Percentiles rank a stretch among this genome's conserved stretches.
Evolutionary conservation across 53 echinoderm and acorn worm species (phyloP).

Genomic region (Paracentrotus lividus): DNA sequence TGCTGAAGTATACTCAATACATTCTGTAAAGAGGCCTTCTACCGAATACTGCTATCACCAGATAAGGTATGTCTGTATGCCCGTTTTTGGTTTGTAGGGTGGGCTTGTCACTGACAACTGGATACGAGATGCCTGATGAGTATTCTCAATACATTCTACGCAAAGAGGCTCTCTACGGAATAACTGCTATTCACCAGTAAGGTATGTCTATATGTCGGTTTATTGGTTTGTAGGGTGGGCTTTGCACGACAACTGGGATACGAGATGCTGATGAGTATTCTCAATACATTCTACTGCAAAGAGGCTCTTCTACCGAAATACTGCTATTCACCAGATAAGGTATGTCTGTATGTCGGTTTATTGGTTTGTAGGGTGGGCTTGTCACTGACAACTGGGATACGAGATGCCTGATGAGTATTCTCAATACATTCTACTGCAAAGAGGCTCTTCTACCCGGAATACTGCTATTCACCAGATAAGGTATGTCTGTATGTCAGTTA

Average conservation of each 20-base stretch:
- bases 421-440: slow-evolving; percentile 89
- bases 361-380: slow-evolving; percentile 92
- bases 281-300: slow-evolving; percentile 89
- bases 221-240: no score
- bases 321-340: slow-evolving; percentile 94
- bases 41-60: slow-evolving; percentile 91
- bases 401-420: slow-evolving; percentile 87
- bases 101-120: slow-evolving; percentile 97
- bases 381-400: slow-evolving; percentile 96
- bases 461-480: slow-evolving; percentile 94
- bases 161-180: slow-evolving; percentile 85
- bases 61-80: slow-evolving; percentile 94
- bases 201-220: slow-evolving; percentile 60
- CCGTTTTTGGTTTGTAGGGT: slow-evolving; percentile 91
- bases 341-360: slow-evolving; percentile 9
- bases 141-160: slow-evolving; percentile 93
- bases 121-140: slow-evolving; percentile 92
- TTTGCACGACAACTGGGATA: no score
- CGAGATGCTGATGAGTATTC: no score
- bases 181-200: slow-evolving; percentile 91
- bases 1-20: slow-evolving; percentile 90
- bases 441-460: slow-evolving; percentile 89
- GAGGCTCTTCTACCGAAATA: slow-evolving; percentile 90
- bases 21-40: slow-evolving; percentile 86
- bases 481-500: no score